These are phyloP conservation scores for Rattus norvegicus DNA, from an alignment of 2,113 vertebrate species.

Conservation along the genomic window GRCr8 NC_086019.1:161072501-161073000, in stretches of 20 bases:
- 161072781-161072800: not conserved
- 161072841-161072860: not conserved
- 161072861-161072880: not conserved
- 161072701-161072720: not conserved
- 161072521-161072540: no score
- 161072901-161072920: not conserved
- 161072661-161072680: not conserved
- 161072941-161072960: not conserved
- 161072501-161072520: not conserved
- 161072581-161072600: not conserved
- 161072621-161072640: not conserved
- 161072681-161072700: not conserved
- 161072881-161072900: not conserved
- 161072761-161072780: not conserved
- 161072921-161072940: not conserved
- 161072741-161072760: not conserved
- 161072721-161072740: not conserved
- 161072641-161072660: not conserved
- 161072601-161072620: not conserved
- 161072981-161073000: not conserved
- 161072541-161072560: not conserved
- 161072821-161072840: not conserved
- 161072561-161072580: not conserved
- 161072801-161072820: not conserved
- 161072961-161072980: not conserved